Percentiles rank a stretch among this genome's conserved stretches.
phyloP scores from a whole-genome alignment of 2,888 invertebrate genomes.

The Zelleria hepariella region DNA sequence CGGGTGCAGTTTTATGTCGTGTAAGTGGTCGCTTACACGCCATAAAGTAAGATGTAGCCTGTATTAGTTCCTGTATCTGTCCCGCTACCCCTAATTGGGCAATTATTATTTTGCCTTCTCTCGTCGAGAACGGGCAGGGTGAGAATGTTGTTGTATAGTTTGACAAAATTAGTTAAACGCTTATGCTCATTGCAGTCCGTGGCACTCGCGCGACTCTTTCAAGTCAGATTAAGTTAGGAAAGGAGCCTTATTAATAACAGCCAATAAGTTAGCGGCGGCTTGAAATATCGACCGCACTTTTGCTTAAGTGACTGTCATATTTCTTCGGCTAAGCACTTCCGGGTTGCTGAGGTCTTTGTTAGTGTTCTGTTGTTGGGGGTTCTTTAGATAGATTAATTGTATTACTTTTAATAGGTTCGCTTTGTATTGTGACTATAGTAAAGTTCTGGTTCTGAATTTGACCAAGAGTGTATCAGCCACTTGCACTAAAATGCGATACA shows the following conservation, averaged over 20 bases:
- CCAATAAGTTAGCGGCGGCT: constrained; percentile 63
- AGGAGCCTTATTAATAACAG: constrained; percentile 66
- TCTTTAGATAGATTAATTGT: background rate
- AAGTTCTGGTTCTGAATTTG: too few relatives aligned
- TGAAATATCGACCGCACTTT: constrained; percentile 68
- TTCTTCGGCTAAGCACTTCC: constrained; percentile 66
- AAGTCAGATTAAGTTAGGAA: constrained; percentile 70
- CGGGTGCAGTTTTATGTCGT: too few relatives aligned
- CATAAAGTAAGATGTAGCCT: too few relatives aligned
- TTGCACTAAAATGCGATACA: too few relatives aligned
- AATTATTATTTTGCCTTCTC: too few relatives aligned
- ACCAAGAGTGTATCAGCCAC: too few relatives aligned
- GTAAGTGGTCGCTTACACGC: too few relatives aligned
- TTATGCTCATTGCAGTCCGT: background rate
- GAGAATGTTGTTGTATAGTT: too few relatives aligned
- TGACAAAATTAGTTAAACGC: background rate
- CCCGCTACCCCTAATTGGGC: too few relatives aligned
- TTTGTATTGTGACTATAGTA: too few relatives aligned
- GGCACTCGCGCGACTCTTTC: constrained; percentile 44
- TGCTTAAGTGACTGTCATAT: constrained; percentile 65
- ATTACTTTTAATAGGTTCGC: background rate
- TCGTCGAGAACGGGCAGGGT: too few relatives aligned
- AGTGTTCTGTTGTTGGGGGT: background rate
- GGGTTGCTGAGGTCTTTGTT: constrained; percentile 54
- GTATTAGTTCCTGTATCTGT: too few relatives aligned